These are phyloP conservation scores for Listronotus oregonensis DNA, from an alignment of 1,140 invertebrate genomes.

Conservation along the genomic window DNA sequence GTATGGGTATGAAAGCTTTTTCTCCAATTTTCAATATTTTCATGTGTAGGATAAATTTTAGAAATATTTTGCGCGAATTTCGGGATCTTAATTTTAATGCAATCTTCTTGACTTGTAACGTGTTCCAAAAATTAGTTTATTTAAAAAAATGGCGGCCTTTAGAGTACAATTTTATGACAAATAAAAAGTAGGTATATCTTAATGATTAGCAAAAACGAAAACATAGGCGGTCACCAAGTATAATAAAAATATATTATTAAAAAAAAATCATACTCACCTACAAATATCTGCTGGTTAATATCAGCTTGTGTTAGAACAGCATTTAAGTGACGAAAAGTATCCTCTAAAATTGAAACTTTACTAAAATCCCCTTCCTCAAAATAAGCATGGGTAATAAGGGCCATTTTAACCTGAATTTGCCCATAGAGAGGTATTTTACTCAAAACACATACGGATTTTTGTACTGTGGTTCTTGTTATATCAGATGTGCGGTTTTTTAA, in stretches of 20 bases:
- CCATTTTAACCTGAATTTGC: conserved; percentile 92
- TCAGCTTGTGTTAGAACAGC: conserved; percentile 77
- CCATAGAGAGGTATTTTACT: conserved; percentile 89
- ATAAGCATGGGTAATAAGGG: conserved; percentile 94
- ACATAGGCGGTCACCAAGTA: too few species aligned
- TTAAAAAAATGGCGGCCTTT: too few species aligned
- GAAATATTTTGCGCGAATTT: too few species aligned
- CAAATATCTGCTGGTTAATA: conserved; percentile 74
- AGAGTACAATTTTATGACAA: too few species aligned
- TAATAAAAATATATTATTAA: neutral
- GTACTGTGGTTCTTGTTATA: conserved; percentile 93
- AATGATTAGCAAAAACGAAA: too few species aligned
- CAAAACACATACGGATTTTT: conserved; percentile 91
- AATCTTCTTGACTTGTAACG: too few species aligned
- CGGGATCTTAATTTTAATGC: too few species aligned
- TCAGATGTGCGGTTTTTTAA: conserved; percentile 93
- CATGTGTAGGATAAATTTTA: too few species aligned
- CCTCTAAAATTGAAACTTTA: conserved; percentile 85
- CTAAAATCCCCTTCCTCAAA: conserved; percentile 95
- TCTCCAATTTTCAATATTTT: too few species aligned
- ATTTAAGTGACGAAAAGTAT: conserved; percentile 93
- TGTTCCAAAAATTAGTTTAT: too few species aligned
- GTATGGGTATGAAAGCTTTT: too few species aligned
- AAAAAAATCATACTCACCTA: conserved; percentile 65
- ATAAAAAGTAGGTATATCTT: too few species aligned